Evolutionary conservation across 2,797 vertebrate species (phyloP).

Genomic region (Pipistrellus pygmaeus): DNA sequence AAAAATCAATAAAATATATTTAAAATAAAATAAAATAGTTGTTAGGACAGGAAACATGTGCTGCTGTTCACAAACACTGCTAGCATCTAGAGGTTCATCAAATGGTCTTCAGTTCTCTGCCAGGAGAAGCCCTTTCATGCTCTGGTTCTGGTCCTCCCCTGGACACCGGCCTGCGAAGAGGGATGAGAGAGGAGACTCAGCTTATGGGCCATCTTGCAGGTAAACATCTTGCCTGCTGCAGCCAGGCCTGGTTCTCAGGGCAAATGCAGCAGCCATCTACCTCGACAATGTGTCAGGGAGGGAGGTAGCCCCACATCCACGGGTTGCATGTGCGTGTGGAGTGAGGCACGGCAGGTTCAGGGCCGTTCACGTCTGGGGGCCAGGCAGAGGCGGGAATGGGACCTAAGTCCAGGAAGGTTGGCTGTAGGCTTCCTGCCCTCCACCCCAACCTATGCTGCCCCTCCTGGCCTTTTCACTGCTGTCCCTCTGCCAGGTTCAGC

Average conservation of each 20-base stretch:
- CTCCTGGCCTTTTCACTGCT: rapidly evolving
- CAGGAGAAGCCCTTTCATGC: neutral
- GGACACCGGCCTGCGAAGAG: too few species aligned
- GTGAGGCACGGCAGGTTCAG: neutral
- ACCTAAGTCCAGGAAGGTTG: neutral
- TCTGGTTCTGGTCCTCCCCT: too few species aligned
- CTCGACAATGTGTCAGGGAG: rapidly evolving
- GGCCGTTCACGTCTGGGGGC: too few species aligned
- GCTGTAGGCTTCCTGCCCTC: neutral
- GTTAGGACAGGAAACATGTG: neutral
- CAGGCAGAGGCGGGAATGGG: neutral
- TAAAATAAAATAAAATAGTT: neutral
- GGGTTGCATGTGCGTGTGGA: rapidly evolving
- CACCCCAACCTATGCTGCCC: rapidly evolving
- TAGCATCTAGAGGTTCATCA: rapidly evolving
- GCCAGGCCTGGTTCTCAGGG: neutral
- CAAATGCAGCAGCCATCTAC: rapidly evolving
- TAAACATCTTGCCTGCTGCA: neutral
- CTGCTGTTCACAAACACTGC: neutral
- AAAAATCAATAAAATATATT: too few species aligned
- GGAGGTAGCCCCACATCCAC: rapidly evolving
- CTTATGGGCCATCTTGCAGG: neutral
- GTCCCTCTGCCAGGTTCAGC: neutral
- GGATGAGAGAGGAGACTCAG: neutral
- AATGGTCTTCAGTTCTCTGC: neutral